Evolutionary conservation across 2,797 vertebrate species (phyloP).

Genomic region (Anas capensis): DNA sequence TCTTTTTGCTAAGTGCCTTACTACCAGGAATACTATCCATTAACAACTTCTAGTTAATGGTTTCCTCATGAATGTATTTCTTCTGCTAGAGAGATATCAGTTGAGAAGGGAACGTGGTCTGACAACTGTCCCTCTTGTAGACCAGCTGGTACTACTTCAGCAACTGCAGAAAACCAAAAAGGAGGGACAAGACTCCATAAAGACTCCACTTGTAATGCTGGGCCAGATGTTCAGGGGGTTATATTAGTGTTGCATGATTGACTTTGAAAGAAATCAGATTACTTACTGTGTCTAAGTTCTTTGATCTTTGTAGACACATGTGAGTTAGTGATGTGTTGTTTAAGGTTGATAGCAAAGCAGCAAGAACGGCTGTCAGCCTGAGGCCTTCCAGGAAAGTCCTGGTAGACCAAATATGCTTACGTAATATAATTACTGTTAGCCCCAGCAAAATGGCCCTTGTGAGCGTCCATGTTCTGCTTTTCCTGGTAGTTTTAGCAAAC

Average conservation of each 20-base stretch:
- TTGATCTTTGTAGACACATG: neutral
- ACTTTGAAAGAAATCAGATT: neutral
- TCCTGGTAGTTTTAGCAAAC: neutral
- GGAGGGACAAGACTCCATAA: neutral
- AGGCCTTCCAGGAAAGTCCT: neutral
- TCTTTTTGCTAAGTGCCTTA: neutral
- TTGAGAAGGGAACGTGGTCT: neutral
- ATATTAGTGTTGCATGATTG: accelerated
- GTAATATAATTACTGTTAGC: neutral
- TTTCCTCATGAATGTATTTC: neutral
- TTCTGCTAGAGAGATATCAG: neutral
- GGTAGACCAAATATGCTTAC: neutral
- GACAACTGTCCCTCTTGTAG: neutral
- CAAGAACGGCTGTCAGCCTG: neutral
- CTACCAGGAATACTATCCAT: neutral
- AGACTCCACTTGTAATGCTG: neutral
- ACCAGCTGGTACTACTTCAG: neutral
- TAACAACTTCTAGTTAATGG: neutral
- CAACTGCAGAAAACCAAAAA: neutral
- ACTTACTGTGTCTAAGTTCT: neutral
- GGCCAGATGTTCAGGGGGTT: neutral
- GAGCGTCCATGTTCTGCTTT: neutral
- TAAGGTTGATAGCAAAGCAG: neutral
- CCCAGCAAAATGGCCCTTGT: neutral
- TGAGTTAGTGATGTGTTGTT: neutral